phyloP scores from a whole-genome alignment of 1,140 invertebrate genomes.

The Leucophenga varia region DNA sequence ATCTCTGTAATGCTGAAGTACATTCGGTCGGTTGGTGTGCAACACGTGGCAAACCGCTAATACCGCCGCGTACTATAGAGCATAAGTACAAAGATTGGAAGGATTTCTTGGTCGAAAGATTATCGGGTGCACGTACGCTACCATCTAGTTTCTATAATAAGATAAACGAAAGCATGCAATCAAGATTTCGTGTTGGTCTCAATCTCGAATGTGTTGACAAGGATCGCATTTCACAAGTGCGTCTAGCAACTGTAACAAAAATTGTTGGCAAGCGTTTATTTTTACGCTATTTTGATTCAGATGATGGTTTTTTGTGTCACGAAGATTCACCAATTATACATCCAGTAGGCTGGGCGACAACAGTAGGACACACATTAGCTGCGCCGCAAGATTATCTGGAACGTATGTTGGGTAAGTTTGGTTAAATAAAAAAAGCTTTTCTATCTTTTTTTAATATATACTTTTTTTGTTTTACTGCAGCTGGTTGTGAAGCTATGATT shows the following conservation, averaged over 20 bases:
- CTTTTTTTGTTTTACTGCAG: slow-evolving; percentile 25
- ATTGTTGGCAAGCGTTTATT: slow-evolving; percentile 90
- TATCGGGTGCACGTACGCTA: slow-evolving; percentile 90
- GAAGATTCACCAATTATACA: slow-evolving; percentile 93
- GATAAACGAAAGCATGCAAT: slow-evolving; percentile 79
- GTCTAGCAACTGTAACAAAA: slow-evolving; percentile 84
- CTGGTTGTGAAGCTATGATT: slow-evolving; percentile 54
- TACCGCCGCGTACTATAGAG: slow-evolving; percentile 87
- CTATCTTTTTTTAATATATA: too few relatives aligned
- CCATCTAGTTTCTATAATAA: slow-evolving; percentile 90
- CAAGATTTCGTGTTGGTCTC: slow-evolving; percentile 77
- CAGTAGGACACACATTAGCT: slow-evolving; percentile 81
- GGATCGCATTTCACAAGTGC: slow-evolving; percentile 90
- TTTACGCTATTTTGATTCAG: slow-evolving; percentile 86
- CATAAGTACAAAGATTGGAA: slow-evolving; percentile 95
- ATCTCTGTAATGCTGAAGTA: slow-evolving; percentile 87
- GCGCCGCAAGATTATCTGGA: slow-evolving; percentile 77
- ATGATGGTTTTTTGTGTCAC: slow-evolving; percentile 93
- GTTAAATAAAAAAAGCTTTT: too few relatives aligned
- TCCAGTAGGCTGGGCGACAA: slow-evolving; percentile 91
- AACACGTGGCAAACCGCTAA: slow-evolving; percentile 88
- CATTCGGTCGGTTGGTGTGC: slow-evolving; percentile 98
- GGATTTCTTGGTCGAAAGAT: slow-evolving; percentile 84
- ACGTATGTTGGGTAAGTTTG: slow-evolving; percentile 58
- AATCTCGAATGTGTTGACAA: slow-evolving; percentile 95